Evolutionary conservation across 2,113 vertebrate genomes (phyloP).

Genomic region (Pavo muticus): DNA sequence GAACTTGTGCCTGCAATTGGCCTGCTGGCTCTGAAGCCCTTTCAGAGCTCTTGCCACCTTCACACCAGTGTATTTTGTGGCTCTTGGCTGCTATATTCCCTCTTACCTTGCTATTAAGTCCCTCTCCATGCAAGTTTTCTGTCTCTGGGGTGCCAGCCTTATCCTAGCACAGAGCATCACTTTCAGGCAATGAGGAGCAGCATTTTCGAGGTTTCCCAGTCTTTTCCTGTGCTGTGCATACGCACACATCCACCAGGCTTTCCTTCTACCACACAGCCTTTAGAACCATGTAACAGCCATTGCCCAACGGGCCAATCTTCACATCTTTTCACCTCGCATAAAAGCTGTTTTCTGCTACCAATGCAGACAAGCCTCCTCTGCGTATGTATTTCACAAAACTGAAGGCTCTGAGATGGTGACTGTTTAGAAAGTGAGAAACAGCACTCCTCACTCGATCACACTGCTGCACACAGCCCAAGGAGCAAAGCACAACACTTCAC

Average conservation of each 20-base stretch:
- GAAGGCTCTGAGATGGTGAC: accelerated
- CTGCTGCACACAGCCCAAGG: too few species aligned
- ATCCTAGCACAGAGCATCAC: not conserved
- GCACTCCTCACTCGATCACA: accelerated
- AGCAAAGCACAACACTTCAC: not conserved
- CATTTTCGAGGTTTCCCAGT: accelerated
- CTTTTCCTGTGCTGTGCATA: not conserved
- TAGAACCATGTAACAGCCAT: not conserved
- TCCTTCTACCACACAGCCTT: not conserved
- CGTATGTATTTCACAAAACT: accelerated
- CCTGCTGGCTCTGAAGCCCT: not conserved
- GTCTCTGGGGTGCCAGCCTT: not conserved
- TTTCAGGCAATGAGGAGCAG: not conserved
- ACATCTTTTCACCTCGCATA: not conserved
- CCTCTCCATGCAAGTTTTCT: accelerated
- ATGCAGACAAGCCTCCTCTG: not conserved
- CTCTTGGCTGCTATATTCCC: accelerated
- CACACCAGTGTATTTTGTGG: accelerated
- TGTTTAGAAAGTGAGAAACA: not conserved
- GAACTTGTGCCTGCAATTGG: not conserved
- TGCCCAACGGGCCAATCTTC: too few species aligned
- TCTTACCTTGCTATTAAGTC: not conserved
- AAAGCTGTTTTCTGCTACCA: not conserved
- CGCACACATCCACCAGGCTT: accelerated
- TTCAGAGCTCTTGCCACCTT: not conserved